These are phyloP conservation scores for Carduelis carduelis DNA, from an alignment of 2,797 vertebrate species.

Conservation along the genomic window DNA sequence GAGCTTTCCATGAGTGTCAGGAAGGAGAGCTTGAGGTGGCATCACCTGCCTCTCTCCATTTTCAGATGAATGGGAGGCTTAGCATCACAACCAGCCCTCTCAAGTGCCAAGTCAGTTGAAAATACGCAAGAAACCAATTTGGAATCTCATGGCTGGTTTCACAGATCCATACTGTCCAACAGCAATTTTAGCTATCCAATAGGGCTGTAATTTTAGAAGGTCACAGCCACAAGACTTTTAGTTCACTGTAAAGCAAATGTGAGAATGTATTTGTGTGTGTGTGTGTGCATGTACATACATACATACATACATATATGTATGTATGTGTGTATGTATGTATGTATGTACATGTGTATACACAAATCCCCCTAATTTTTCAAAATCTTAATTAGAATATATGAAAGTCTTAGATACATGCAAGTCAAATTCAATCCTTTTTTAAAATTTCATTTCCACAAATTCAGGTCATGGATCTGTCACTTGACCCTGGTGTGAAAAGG, in stretches of 20 bases:
- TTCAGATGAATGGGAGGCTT: not conserved
- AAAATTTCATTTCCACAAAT: not conserved
- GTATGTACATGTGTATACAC: not conserved
- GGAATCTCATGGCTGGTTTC: not conserved
- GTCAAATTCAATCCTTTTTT: not conserved
- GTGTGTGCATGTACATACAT: rapidly evolving
- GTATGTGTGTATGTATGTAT: not conserved
- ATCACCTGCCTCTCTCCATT: not conserved
- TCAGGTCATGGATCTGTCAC: not conserved
- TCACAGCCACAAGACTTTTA: not conserved
- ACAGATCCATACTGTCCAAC: not conserved
- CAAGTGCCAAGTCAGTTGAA: not conserved
- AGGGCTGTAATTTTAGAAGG: not conserved
- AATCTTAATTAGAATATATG: not conserved
- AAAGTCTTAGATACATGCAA: not conserved
- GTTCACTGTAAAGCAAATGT: not conserved
- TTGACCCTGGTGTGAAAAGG: not conserved
- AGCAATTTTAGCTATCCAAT: not conserved
- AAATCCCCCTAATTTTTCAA: not conserved
- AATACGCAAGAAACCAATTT: not conserved
- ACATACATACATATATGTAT: rapidly evolving
- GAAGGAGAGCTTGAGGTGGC: not conserved
- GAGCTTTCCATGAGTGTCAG: not conserved
- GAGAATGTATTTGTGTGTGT: not conserved
- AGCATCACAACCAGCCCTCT: not conserved